Conservation (phyloP, 2,113 vertebrate species). For the Passerina amoena region DNA sequence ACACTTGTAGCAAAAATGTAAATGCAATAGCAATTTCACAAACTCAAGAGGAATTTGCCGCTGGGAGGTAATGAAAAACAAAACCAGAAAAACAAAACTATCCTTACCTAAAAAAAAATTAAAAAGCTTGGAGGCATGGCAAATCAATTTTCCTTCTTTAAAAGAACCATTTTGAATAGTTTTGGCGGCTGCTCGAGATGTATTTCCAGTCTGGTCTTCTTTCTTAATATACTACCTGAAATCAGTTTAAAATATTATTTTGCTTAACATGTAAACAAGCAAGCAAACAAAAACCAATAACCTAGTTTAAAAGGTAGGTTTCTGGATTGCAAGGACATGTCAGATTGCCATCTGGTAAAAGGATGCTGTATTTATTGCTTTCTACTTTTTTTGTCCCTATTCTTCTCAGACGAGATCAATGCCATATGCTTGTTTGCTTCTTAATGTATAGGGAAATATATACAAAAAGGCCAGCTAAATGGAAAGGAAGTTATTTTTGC, state of each 20-base stretch:
- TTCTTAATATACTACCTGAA: background rate
- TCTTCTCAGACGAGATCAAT: background rate
- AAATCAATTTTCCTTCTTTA: background rate
- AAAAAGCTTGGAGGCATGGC: background rate
- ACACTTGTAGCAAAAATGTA: background rate
- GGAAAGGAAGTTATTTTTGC: background rate
- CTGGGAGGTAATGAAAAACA: background rate
- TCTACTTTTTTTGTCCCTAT: background rate
- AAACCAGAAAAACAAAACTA: background rate
- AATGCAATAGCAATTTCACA: background rate
- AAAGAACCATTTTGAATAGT: background rate
- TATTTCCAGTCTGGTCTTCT: background rate
- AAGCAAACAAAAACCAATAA: background rate
- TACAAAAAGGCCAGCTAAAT: background rate
- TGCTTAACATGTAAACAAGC: background rate
- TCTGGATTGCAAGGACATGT: background rate
- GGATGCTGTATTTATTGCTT: background rate
- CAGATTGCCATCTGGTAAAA: background rate
- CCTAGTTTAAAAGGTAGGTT: background rate
- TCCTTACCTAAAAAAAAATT: background rate
- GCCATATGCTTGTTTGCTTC: background rate
- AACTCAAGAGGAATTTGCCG: background rate
- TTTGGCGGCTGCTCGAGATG: background rate
- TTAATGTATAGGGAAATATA: background rate
- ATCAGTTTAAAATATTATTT: background rate